A percentile compares a stretch with the other conserved stretches of the same genome.
These are phyloP conservation scores for Dinocampus coccinellae DNA, from an alignment of 2,888 invertebrate genomes.

Conservation along the genomic window DNA sequence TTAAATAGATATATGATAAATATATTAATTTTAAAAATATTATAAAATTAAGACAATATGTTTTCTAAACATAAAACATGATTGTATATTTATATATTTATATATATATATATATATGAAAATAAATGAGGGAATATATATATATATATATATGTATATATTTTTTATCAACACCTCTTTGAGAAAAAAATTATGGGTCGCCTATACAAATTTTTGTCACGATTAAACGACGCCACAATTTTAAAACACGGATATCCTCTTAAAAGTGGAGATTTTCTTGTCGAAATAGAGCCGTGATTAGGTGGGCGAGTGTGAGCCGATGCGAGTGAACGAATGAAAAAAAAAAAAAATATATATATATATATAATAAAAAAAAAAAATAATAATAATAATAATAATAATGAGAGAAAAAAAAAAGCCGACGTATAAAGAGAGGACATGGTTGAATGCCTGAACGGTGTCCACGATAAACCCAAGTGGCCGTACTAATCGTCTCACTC, in stretches of 20 bases:
- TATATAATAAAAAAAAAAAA: too few relatives aligned
- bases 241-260: conserved; percentile 68
- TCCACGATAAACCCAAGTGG: conserved; percentile 57
- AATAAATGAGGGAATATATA: too few relatives aligned
- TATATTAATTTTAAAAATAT: neutral
- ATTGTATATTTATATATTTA: neutral
- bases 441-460: conserved; percentile 55
- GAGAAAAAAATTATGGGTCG: conserved; percentile 46
- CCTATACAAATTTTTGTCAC: conserved; percentile 63
- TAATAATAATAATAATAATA: too few relatives aligned
- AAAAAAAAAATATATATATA: too few relatives aligned
- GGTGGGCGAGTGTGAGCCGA: conserved; percentile 47
- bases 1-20: neutral
- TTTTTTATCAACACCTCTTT: conserved; percentile 28
- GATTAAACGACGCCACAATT: conserved; percentile 62
- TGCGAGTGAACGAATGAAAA: conserved; percentile 8
- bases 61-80: neutral
- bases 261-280: conserved; percentile 59
- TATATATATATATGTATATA: neutral
- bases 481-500: conserved; percentile 59
- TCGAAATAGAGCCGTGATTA: conserved; percentile 69
- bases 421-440: conserved; percentile 34
- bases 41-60: neutral
- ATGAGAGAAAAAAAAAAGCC: conserved; percentile 5
- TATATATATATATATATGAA: neutral